Evolutionary conservation across 2,113 vertebrate species (phyloP), one percentile per base, ranked within the genome.

Genomic region (Grammomys surdaster): DNA sequence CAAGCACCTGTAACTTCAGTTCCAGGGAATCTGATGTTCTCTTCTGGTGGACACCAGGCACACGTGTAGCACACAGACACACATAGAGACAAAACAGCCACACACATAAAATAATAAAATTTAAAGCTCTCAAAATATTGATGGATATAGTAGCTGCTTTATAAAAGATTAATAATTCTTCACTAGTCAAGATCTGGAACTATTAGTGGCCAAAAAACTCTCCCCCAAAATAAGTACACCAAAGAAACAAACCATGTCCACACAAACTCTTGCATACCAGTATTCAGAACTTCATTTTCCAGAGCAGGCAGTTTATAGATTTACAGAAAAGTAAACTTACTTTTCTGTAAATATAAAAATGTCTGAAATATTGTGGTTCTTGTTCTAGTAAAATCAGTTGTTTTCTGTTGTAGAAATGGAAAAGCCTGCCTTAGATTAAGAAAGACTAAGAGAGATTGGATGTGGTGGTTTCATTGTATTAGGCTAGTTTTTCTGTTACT

Each of bases 191-290:
- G 40, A 73, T n/a, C 33, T 17, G 36, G 1, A 26, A 22, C 54
- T 24, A 9, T 17, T 13, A 6, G 4, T 0, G 1, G 33, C 11
- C 1, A 0, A 40, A 16, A 33, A 51, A 14, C 36, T 67, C 31
- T 22, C 5, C 13, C n/a, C 7, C 36, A 22, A 40, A 73, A 73
- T 77, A 26, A 8, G 48, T 6, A 54, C 0, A 31, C n/a, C 31
- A 80, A 31, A 76, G 24, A 76, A 88, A 22, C 3, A 16, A 70
- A 48, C 86, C 19, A 5, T 1, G 7, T 5, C 2, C 54, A 17
- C 33, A 24, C 72, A 43, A 75, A 40, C 9, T 51, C 10, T 67
- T 67, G 36, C 5, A 24, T 51, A 24, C 13, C 0, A 31, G 14
- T 22, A 7, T 22, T 72, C 76, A 0, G 1, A n/a, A 19, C 10